Percentiles rank a stretch among this genome's conserved stretches.
phyloP scores from a whole-genome alignment of 2,888 invertebrate species.

The Lysandra bellargus region DNA sequence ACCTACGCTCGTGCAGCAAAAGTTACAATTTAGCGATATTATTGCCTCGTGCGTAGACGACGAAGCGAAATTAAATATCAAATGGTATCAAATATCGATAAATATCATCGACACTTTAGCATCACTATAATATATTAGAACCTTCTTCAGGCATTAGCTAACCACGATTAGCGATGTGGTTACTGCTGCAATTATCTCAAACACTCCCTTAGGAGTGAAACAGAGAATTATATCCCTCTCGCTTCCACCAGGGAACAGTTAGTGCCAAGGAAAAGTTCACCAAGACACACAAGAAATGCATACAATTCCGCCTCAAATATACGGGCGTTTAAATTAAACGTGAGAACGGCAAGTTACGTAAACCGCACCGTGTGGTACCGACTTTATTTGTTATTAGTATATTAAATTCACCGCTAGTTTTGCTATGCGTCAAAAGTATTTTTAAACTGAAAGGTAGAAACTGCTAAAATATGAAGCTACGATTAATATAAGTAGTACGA shows the following conservation, averaged over 20 bases:
- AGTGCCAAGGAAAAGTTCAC: constrained; percentile 10
- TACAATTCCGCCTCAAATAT: constrained; percentile 35
- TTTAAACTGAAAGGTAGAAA: neutral
- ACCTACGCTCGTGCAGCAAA: neutral
- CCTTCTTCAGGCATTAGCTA: constrained; percentile 3
- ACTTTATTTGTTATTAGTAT: constrained; percentile 31
- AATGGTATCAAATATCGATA: neutral
- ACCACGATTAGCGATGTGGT: constrained; percentile 14
- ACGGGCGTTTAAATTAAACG: constrained; percentile 47
- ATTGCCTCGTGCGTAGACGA: constrained; percentile 4
- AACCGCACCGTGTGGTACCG: constrained; percentile 26
- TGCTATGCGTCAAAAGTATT: constrained; percentile 12
- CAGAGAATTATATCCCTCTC: neutral
- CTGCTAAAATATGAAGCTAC: neutral
- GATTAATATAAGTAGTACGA: neutral
- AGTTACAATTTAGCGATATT: neutral
- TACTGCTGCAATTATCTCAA: neutral
- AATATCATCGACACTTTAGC: neutral
- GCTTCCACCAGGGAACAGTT: constrained; percentile 4
- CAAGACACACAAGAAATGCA: constrained; percentile 27
- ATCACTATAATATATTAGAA: constrained; percentile 9
- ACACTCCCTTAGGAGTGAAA: neutral
- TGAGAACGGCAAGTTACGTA: constrained; percentile 45
- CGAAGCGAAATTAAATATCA: neutral
- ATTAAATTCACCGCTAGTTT: neutral